Base-by-base conservation (phyloP, 2,113 vertebrate species). In the Mesembrinibis cayennensis region DNA sequence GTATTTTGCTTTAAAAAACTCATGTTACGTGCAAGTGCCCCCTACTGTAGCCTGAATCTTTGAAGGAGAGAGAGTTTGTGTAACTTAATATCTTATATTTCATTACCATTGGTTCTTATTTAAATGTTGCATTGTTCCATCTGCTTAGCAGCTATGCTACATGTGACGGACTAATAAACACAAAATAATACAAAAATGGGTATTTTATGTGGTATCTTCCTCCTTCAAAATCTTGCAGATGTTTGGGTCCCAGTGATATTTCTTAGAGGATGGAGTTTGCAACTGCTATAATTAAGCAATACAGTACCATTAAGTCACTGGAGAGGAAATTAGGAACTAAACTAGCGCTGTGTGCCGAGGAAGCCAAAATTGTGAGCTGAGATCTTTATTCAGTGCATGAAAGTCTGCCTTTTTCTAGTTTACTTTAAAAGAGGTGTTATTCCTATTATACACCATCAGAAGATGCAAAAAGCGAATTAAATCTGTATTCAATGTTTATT, bases 201-300 rank as follows among this genome's bases (percentile, higher is more conserved):
- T 96, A 93, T 96, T 97, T 98, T 97, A 96, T 97, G 97, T 97
- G 94, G 96, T 93, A 97, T 95, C 79, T 95, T 97, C 94, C 95
- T 96, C 73, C 95, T 92, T 96, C 97, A 97, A 96, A 97, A 97
- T 91, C 96, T 96, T 98, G 96, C 98, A 98, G 98, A 98, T 98
- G 98, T 98, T 98, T 97, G 98, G 73, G 96, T 98, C 98, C 98
- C 95, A 98, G 96, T 97, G 98, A 98, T 98, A 95, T 91, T 98
- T 98, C 98, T 95, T 96, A 94, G 95, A 96, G 95, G 95, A 97
- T 96, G 86, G 94, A 97, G 98, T 96, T 96, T 97, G 98, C 95
- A 97, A 98, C 97, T 97, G 97, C 95, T 98, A 98, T 98, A 98
- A 98, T 98, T 98, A 98, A 98, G 98, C 98, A 98, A 97, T 97